Evolutionary conservation across 1,140 invertebrate genomes (phyloP).

Genomic region (Steinernema feltiae): DNA sequence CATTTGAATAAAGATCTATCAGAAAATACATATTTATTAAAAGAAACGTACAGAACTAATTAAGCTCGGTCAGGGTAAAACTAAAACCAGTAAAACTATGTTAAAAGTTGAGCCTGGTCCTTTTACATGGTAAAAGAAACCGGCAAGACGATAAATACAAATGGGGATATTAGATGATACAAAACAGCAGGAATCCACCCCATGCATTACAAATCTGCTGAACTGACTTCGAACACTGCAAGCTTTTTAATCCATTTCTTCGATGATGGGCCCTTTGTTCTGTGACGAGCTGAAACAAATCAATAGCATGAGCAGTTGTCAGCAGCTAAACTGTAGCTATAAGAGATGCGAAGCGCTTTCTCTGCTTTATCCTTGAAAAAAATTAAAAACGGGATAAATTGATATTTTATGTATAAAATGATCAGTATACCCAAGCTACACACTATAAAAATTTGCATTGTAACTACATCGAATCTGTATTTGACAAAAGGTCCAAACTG

Average conservation of each 20-base stretch:
- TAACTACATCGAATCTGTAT: too few species aligned
- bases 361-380: too few species aligned
- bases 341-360: too few species aligned
- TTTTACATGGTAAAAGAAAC: not conserved
- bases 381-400: not conserved
- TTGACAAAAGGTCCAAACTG: too few species aligned
- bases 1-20: constrained; percentile 3
- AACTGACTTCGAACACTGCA: too few species aligned
- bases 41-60: not conserved
- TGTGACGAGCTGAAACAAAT: not conserved
- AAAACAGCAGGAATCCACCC: not conserved
- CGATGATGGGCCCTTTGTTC: not conserved
- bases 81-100: not conserved
- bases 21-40: not conserved
- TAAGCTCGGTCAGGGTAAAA: not conserved
- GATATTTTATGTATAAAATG: not conserved
- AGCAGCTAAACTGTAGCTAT: not conserved
- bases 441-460: too few species aligned
- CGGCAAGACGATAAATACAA: not conserved
- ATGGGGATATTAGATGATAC: not conserved
- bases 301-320: too few species aligned
- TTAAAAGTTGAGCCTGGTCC: not conserved
- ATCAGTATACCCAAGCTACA: not conserved
- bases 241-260: not conserved
- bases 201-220: too few species aligned